Evolutionary conservation across 2,888 invertebrate genomes (phyloP).

Genomic region (Tachina grossa): DNA sequence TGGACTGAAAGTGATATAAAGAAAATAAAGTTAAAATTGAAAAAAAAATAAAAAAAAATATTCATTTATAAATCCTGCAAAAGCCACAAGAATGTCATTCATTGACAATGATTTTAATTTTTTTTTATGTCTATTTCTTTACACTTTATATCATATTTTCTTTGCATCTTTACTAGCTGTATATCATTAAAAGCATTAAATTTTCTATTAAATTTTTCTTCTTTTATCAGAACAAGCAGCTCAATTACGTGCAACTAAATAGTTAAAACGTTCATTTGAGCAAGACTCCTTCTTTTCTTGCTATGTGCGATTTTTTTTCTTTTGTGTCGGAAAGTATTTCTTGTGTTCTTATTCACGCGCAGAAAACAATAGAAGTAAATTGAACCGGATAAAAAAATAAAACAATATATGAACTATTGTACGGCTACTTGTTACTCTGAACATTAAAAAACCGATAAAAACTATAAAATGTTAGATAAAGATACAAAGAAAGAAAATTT

Average conservation of each 20-base stretch:
- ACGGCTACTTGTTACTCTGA: background rate
- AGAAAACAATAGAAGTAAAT: background rate
- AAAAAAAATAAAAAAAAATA: too few relatives aligned
- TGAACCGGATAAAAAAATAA: background rate
- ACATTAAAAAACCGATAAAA: slow-evolving; percentile 39
- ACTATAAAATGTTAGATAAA: slow-evolving; percentile 44
- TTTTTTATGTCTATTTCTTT: too few relatives aligned
- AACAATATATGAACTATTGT: slow-evolving; percentile 42
- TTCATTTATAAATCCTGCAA: too few relatives aligned
- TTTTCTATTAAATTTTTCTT: background rate
- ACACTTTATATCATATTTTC: background rate
- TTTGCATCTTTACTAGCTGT: background rate
- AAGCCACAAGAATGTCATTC: background rate
- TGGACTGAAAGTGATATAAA: too few relatives aligned
- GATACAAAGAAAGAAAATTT: background rate
- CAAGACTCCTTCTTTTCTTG: slow-evolving; percentile 5
- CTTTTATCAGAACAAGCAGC: slow-evolving; percentile 29
- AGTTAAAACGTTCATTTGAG: slow-evolving; percentile 35
- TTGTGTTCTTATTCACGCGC: background rate
- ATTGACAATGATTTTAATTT: background rate
- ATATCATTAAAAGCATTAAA: background rate
- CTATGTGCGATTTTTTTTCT: background rate
- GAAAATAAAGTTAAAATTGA: too few relatives aligned
- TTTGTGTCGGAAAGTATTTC: background rate
- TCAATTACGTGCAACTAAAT: slow-evolving; percentile 45